phyloP scores from a whole-genome alignment of 2,888 invertebrate species.

The Augochlorella aurata region DNA sequence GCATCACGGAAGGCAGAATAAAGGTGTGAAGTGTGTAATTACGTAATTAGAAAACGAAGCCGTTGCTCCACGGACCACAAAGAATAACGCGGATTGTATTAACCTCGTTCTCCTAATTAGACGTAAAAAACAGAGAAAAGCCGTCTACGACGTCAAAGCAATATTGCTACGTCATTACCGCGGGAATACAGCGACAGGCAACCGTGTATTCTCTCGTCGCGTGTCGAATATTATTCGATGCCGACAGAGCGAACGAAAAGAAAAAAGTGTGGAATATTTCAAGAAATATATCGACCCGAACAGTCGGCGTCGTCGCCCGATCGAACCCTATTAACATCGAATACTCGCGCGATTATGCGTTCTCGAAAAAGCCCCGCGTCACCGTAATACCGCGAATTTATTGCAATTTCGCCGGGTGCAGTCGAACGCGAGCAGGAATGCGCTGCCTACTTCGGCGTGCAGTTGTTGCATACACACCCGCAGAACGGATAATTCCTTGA shows the following conservation, averaged over 20 bases:
- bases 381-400: constrained; percentile 32
- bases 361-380: constrained; percentile 22
- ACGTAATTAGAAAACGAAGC: no score
- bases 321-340: constrained; percentile 39
- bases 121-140: neutral
- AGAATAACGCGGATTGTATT: neutral
- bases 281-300: constrained; percentile 9
- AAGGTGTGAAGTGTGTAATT: no score
- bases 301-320: constrained; percentile 13
- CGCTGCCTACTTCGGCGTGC: neutral
- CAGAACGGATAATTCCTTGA: constrained; percentile 6
- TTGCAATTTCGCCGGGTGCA: constrained; percentile 26
- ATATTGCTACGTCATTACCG: constrained; percentile 24
- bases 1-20: no score
- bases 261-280: constrained; percentile 24
- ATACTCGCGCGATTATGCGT: constrained; percentile 35
- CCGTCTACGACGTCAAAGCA: neutral
- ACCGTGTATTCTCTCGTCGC: constrained; percentile 1
- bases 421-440: constrained; percentile 24
- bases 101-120: neutral
- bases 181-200: constrained; percentile 18
- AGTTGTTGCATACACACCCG: constrained; percentile 24
- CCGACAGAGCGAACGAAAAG: constrained; percentile 15
- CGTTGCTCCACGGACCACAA: no score
- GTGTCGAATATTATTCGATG: constrained; percentile 45